These are phyloP conservation scores for Stomatorhinus walkeri DNA, from an alignment of 2,797 vertebrate species.

Conservation along the genomic window DNA sequence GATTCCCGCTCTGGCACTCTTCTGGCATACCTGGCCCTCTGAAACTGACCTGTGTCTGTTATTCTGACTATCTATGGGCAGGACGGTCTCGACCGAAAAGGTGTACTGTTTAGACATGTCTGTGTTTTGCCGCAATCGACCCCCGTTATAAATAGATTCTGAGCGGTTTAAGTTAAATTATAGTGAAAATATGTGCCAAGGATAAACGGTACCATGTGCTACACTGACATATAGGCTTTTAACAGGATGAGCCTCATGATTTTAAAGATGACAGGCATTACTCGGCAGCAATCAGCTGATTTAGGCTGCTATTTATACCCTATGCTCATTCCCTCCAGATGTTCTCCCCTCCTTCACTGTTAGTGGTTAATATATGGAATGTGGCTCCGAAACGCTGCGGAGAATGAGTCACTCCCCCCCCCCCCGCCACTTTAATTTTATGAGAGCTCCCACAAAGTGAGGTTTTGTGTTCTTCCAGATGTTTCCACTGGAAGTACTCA, in stretches of 20 bases:
- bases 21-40: not conserved
- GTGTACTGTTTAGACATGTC: not conserved
- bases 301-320: constrained; percentile 27
- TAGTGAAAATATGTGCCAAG: not conserved
- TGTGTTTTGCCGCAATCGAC: not conserved
- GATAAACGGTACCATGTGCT: not conserved
- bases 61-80: not conserved
- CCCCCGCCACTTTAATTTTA: constrained; percentile 11
- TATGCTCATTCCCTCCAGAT: not conserved
- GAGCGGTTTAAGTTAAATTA: not conserved
- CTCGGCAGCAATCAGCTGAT: constrained; percentile 24
- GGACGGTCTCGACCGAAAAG: not conserved
- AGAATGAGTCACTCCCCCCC: constrained; percentile 7
- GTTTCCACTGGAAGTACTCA: constrained; percentile 35
- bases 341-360: constrained; percentile 11
- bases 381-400: not conserved
- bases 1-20: not conserved
- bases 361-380: constrained; percentile 20
- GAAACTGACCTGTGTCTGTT: not conserved
- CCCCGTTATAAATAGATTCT: not conserved
- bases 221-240: not conserved
- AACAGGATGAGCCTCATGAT: not conserved
- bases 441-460: constrained; percentile 13
- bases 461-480: constrained; percentile 31
- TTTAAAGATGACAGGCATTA: not conserved